Conservation (phyloP, 2,888 invertebrate genomes). For the Amphipoea oculea region DNA sequence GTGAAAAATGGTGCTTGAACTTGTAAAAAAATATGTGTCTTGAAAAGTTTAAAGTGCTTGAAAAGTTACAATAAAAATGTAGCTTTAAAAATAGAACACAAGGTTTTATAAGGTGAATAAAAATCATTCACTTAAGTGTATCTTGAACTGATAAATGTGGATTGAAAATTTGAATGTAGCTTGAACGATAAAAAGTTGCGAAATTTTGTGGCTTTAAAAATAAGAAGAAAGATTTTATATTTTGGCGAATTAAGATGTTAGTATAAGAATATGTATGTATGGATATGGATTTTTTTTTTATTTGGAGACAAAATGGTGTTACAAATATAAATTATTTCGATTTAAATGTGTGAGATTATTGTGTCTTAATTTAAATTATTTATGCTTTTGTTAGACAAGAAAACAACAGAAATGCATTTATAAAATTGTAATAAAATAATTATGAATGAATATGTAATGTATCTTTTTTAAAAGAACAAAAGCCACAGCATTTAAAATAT, state of each 20-base stretch:
- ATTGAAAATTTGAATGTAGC: constrained; percentile 1
- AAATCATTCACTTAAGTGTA: background rate
- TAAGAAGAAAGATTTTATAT: background rate
- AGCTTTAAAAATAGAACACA: background rate
- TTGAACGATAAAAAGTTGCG: background rate
- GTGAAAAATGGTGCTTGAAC: constrained; percentile 52
- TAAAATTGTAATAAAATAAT: constrained; percentile 1
- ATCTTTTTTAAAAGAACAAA: background rate
- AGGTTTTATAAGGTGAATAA: background rate
- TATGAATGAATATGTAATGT: background rate
- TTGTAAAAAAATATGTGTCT: constrained; percentile 4
- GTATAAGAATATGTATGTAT: background rate
- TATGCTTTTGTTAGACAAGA: background rate
- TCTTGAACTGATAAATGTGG: constrained; percentile 3
- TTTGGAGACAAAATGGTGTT: background rate
- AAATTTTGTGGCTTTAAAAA: constrained; percentile 6
- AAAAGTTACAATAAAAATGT: constrained; percentile 2
- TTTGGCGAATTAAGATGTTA: constrained; percentile 3
- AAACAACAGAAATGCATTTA: constrained; percentile 41
- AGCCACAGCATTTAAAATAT: background rate
- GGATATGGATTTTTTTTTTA: background rate
- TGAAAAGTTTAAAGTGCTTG: constrained; percentile 8
- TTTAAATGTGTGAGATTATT: background rate
- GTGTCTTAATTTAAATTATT: constrained; percentile 13
- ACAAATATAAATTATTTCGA: background rate